Conservation (phyloP, 2,888 invertebrate genomes). For the Pseudococcus longispinus region DNA sequence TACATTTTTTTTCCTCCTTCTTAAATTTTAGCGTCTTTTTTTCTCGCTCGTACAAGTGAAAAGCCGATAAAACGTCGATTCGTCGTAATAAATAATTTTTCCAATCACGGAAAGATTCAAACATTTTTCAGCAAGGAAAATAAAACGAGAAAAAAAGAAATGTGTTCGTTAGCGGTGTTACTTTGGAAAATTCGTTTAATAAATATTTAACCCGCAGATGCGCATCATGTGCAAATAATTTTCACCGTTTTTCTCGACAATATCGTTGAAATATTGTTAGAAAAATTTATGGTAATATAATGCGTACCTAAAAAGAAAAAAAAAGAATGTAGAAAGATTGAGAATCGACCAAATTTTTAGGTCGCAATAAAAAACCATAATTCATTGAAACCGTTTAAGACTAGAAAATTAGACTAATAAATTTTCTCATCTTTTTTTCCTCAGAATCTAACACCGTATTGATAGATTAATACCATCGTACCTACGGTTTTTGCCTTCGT, state of each 20-base stretch:
- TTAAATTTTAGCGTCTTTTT: not conserved
- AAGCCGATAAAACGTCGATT: conserved; percentile 4
- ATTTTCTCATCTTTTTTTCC: not conserved
- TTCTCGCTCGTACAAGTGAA: not conserved
- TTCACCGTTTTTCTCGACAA: conserved; percentile 21
- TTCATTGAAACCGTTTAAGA: conserved; percentile 26
- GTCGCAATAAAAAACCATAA: conserved; percentile 19
- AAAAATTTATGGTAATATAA: conserved; percentile 38
- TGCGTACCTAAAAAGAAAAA: conserved; percentile 32
- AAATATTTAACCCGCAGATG: conserved; percentile 22
- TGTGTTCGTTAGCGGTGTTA: not conserved
- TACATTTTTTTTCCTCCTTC: not conserved
- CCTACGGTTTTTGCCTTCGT: not conserved
- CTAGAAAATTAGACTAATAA: conserved; percentile 35
- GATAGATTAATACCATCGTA: not conserved
- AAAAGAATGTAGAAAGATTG: not conserved
- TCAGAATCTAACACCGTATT: not conserved
- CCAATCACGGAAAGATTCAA: not conserved
- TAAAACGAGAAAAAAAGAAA: not conserved
- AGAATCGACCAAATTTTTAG: conserved; percentile 10
- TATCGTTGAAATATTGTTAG: not conserved
- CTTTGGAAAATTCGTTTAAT: not conserved
- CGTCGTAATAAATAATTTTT: conserved; percentile 14
- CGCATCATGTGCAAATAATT: conserved; percentile 23
- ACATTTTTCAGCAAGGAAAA: not conserved